These are phyloP conservation scores for Heliopora coerulea DNA, from an alignment of 92 coral and sea anemone species.

Conservation along the genomic window DNA sequence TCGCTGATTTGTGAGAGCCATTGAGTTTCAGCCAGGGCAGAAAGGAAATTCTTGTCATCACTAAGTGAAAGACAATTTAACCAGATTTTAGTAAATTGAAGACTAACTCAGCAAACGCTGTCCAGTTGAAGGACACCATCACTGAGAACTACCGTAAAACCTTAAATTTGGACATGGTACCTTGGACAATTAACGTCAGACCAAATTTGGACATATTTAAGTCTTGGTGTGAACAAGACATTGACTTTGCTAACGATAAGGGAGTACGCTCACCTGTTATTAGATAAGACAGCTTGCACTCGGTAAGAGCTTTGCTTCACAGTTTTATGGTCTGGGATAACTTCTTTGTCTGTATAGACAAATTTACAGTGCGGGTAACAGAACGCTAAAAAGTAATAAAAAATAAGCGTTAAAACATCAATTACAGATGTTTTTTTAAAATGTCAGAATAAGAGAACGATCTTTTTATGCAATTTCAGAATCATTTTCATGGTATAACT, in stretches of 20 bases:
- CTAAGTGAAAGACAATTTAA: constrained; percentile 36
- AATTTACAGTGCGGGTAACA: constrained; percentile 89
- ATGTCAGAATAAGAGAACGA: too few species aligned
- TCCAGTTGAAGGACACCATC: too few species aligned
- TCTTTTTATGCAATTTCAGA: too few species aligned
- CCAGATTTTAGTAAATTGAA: constrained; percentile 1
- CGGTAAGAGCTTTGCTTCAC: constrained; percentile 86
- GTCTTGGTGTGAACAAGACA: too few species aligned
- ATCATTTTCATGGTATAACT: too few species aligned
- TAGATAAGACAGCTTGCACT: constrained; percentile 72
- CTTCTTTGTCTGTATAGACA: constrained; percentile 69
- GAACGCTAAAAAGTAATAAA: constrained; percentile 65
- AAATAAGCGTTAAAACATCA: neutral
- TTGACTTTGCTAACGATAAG: too few species aligned
- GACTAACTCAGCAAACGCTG: too few species aligned
- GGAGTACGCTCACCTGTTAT: constrained; percentile 68
- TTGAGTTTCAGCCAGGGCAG: constrained; percentile 84
- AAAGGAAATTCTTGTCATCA: constrained; percentile 82
- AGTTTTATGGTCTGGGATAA: constrained; percentile 74
- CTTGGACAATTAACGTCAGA: too few species aligned
- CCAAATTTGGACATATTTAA: too few species aligned
- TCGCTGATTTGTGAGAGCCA: constrained; percentile 92
- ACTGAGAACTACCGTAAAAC: too few species aligned
- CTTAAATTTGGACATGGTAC: too few species aligned
- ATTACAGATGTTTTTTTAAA: too few species aligned